These are phyloP conservation scores for Scleropages formosus DNA, from an alignment of 2,797 vertebrate genomes.

Conservation along the genomic window DNA sequence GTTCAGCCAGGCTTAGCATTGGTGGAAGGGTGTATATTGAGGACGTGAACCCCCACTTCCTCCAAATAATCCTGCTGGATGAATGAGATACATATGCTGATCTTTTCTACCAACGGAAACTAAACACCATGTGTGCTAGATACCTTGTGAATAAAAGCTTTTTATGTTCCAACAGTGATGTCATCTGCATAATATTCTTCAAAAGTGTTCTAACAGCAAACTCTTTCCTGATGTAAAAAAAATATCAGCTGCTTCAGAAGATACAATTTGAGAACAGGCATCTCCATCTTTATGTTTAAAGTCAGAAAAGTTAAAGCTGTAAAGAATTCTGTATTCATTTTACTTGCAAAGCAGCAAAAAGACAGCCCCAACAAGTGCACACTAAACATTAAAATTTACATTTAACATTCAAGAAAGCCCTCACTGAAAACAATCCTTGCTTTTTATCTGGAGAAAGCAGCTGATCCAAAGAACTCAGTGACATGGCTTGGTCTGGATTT, in stretches of 20 bases:
- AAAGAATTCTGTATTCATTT: conserved; percentile 2
- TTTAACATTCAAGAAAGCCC: not conserved
- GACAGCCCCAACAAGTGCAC: not conserved
- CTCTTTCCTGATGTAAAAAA: too few species aligned
- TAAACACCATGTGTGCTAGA: not conserved
- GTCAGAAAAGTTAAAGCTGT: not conserved
- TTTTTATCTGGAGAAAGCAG: not conserved
- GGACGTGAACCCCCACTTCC: too few species aligned
- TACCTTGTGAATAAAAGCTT: not conserved
- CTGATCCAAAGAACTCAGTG: not conserved
- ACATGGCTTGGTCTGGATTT: not conserved
- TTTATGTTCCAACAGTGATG: too few species aligned
- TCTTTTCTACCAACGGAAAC: not conserved
- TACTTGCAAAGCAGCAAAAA: not conserved
- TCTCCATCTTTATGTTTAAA: not conserved
- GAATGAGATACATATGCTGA: not conserved
- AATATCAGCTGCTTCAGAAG: not conserved
- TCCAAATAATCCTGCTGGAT: not conserved
- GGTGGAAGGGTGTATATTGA: too few species aligned
- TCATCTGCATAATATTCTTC: too few species aligned
- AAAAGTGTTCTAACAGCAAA: too few species aligned
- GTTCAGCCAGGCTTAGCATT: too few species aligned
- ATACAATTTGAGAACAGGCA: not conserved
- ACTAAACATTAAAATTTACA: not conserved
- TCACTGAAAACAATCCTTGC: not conserved